phyloP scores from a whole-genome alignment of 2,113 vertebrate genomes.

The Campylomormyrus tamandua region DNA sequence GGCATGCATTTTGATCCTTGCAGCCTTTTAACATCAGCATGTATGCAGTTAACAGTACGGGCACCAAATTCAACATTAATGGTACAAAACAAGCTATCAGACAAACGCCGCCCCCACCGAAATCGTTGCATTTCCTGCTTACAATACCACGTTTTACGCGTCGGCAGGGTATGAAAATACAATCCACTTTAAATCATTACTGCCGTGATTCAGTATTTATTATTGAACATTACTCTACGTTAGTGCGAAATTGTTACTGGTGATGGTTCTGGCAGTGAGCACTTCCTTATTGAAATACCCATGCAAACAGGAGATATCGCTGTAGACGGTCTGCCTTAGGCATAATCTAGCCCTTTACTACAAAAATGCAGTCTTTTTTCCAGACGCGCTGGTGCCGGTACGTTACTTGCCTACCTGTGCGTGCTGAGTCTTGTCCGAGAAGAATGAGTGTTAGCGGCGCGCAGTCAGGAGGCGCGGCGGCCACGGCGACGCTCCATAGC shows the following conservation, averaged over 20 bases:
- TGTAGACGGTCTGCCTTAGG: not conserved
- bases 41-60: not conserved
- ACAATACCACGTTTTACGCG: conserved; percentile 9
- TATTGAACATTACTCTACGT: not conserved
- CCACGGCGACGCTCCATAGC: conserved; percentile 10
- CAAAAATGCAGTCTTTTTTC: not conserved
- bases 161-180: not conserved
- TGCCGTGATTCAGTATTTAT: not conserved
- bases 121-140: conserved; percentile 17
- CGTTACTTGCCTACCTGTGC: conserved; percentile 42
- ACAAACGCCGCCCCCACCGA: not conserved
- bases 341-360: too few relatives aligned
- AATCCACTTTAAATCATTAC: not conserved
- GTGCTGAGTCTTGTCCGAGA: conserved; percentile 25
- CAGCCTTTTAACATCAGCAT: not conserved
- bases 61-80: not conserved
- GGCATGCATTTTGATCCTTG: not conserved
- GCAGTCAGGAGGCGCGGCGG: conserved; percentile 13
- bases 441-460: conserved; percentile 1
- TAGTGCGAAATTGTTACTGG: not conserved
- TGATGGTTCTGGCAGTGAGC: not conserved
- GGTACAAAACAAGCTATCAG: not conserved
- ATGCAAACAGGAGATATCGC: not conserved
- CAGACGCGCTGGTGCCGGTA: not conserved
- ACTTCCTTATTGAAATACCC: conserved; percentile 1